Conservation (phyloP, 2,113 vertebrate species). For the Mirza zaza region DNA sequence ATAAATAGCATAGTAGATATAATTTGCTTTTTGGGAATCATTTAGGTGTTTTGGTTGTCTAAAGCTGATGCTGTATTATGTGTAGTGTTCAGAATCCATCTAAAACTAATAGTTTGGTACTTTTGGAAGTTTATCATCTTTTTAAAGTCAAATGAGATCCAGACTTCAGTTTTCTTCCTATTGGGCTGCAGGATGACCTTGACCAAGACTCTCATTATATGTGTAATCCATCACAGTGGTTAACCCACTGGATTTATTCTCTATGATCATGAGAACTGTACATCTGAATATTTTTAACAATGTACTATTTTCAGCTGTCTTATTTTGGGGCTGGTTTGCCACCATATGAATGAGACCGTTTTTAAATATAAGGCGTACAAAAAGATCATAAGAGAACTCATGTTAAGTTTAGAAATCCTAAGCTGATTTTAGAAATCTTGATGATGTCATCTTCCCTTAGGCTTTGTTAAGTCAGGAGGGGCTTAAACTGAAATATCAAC, state of each 20-base stretch:
- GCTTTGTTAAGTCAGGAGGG: not conserved
- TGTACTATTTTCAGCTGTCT: not conserved
- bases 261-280: not conserved
- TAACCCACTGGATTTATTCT: not conserved
- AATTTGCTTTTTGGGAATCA: not conserved
- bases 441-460: not conserved
- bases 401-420: conserved; percentile 36
- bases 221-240: not conserved
- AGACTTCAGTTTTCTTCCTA: not conserved
- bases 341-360: conserved; percentile 11
- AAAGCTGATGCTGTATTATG: not conserved
- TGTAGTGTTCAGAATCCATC: not conserved
- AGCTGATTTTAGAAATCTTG: conserved; percentile 25
- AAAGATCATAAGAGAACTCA: conserved; percentile 12
- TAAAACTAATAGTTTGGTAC: not conserved
- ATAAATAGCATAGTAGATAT: not conserved
- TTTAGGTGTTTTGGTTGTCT: not conserved
- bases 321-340: not conserved
- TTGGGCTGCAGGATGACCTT: not conserved
- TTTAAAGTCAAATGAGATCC: not conserved
- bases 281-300: not conserved
- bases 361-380: conserved; percentile 2
- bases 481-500: not conserved
- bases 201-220: not conserved
- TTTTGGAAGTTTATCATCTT: conserved; percentile 31